Conservation (phyloP, 2,113 vertebrate species). For the Cyprinus carpio region DNA sequence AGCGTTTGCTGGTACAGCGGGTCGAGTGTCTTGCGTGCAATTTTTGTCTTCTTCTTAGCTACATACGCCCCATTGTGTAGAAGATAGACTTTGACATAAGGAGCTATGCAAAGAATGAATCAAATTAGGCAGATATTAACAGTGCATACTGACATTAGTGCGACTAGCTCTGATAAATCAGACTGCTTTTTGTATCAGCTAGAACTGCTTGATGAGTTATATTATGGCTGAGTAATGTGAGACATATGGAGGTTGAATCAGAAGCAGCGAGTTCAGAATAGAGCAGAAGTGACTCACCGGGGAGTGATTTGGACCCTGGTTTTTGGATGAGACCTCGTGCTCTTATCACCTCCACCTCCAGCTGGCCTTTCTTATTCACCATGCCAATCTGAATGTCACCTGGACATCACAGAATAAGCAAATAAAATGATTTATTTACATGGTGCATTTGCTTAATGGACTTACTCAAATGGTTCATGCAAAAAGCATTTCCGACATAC, state of each 20-base stretch:
- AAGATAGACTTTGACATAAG: conserved; percentile 97
- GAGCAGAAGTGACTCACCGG: conserved; percentile 77
- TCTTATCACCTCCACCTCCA: conserved; percentile 97
- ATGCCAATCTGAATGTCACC: conserved; percentile 98
- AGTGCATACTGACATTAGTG: background rate
- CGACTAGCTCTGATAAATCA: background rate
- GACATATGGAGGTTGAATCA: background rate
- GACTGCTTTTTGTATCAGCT: background rate
- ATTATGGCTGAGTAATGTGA: background rate
- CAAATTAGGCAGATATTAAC: conserved; percentile 44
- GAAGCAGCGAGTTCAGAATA: background rate
- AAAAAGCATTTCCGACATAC: background rate
- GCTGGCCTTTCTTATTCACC: conserved; percentile 96
- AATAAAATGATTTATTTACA: background rate
- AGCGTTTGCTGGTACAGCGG: conserved; percentile 96
- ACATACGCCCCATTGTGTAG: conserved; percentile 95
- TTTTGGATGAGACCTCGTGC: conserved; percentile 95
- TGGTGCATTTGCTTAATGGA: background rate
- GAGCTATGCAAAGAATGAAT: conserved; percentile 78
- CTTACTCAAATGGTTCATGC: background rate
- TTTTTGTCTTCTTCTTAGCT: conserved; percentile 99
- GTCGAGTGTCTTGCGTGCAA: conserved; percentile 96
- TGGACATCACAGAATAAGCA: conserved; percentile 56
- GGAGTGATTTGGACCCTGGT: conserved; percentile 94
- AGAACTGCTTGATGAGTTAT: conserved; percentile 10